Conservation (phyloP, 2,888 invertebrate genomes). For the Merodon equestris region DNA sequence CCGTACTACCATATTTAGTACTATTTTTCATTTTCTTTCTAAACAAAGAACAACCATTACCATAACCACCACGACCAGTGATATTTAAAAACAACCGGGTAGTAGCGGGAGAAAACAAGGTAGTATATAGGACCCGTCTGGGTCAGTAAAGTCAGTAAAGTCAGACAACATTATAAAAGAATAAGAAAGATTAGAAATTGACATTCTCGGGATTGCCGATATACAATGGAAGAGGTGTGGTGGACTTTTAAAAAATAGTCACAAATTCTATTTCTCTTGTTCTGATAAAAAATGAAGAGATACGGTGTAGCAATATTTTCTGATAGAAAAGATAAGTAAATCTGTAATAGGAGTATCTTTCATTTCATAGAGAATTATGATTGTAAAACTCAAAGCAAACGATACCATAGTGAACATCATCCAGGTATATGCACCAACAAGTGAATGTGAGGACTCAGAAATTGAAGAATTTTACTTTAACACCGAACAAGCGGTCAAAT, state of each 20-base stretch:
- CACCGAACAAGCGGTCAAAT: neutral
- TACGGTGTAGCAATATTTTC: neutral
- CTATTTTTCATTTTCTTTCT: neutral
- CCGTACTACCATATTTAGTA: neutral
- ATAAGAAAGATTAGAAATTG: conserved; percentile 9
- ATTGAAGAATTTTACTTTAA: neutral
- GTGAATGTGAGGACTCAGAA: neutral
- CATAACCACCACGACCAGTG: neutral
- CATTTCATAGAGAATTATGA: conserved; percentile 10
- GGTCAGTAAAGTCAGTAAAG: conserved; percentile 4
- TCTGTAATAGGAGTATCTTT: neutral
- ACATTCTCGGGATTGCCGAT: no score
- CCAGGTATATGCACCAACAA: conserved; percentile 12
- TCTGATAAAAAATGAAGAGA: conserved; percentile 5
- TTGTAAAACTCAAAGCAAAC: conserved; percentile 10
- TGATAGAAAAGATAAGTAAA: neutral
- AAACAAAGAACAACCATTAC: neutral
- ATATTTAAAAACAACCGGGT: conserved; percentile 1
- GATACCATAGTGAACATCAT: conserved; percentile 12
- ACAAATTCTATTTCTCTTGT: conserved; percentile 1
- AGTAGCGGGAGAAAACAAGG: neutral
- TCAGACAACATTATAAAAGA: conserved; percentile 10
- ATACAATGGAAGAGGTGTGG: conserved; percentile 6
- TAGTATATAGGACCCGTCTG: neutral
- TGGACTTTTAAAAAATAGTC: conserved; percentile 5